These are phyloP conservation scores for Erithacus rubecula DNA, from an alignment of 2,797 vertebrate species.

Conservation along the genomic window DNA sequence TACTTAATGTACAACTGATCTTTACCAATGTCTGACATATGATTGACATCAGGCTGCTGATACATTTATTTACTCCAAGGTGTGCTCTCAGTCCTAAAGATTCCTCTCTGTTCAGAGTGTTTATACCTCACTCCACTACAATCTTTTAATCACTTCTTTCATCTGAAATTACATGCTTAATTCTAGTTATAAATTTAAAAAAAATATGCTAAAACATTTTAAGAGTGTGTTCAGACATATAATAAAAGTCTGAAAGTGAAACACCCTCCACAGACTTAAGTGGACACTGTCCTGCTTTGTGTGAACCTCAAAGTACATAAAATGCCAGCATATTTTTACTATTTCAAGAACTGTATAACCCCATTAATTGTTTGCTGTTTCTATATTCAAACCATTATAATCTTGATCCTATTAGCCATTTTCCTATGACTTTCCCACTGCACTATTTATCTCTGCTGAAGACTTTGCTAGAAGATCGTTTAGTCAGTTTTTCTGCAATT, in stretches of 20 bases:
- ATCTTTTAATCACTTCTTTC: not conserved
- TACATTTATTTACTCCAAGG: not conserved
- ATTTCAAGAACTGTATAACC: not conserved
- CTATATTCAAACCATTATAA: not conserved
- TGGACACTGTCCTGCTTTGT: not conserved
- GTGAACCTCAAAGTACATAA: not conserved
- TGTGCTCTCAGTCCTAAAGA: not conserved
- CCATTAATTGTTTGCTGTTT: not conserved
- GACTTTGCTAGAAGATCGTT: not conserved
- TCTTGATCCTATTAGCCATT: not conserved
- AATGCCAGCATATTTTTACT: not conserved
- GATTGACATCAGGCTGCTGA: not conserved
- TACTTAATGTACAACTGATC: not conserved
- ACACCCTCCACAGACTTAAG: not conserved
- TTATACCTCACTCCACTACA: not conserved
- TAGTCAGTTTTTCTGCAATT: not conserved
- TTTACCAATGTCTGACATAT: not conserved
- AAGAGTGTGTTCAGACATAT: not conserved
- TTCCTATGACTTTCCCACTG: not conserved
- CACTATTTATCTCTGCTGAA: not conserved
- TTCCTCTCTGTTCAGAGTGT: not conserved
- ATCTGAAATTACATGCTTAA: not conserved
- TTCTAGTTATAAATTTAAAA: not conserved
- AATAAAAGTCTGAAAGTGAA: not conserved
- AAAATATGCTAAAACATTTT: not conserved